Evolutionary conservation across 2,797 vertebrate species (phyloP).

Genomic region (Gallinago nigripennis): DNA sequence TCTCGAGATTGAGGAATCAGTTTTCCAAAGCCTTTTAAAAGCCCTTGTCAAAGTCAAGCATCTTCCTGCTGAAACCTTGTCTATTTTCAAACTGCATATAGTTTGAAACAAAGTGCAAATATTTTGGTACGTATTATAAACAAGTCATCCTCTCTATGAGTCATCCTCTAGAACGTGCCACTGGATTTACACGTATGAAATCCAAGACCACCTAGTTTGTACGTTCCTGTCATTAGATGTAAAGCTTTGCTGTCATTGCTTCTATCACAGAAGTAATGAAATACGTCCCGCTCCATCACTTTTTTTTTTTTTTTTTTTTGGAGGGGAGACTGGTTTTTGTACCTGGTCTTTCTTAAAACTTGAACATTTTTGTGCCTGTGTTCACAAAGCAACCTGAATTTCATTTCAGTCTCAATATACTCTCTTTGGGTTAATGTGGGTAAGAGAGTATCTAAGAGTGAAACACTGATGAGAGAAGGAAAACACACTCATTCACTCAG

Average conservation of each 20-base stretch:
- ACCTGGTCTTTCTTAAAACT: background rate
- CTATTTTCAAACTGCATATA: background rate
- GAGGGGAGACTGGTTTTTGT: fast-evolving
- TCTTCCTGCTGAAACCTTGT: background rate
- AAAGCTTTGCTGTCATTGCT: background rate
- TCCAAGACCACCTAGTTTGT: background rate
- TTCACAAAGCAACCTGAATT: background rate
- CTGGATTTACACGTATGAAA: background rate
- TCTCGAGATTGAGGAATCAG: background rate
- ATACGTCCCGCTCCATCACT: background rate
- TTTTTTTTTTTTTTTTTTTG: background rate
- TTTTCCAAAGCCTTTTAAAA: background rate
- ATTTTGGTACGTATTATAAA: background rate
- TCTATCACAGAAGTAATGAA: background rate
- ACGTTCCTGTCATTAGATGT: background rate
- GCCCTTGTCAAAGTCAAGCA: fast-evolving
- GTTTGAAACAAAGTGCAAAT: background rate
- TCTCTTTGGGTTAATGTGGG: background rate
- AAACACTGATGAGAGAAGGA: background rate
- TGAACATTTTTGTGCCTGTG: background rate
- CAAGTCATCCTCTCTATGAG: background rate
- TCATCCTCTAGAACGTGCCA: background rate
- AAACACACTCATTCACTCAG: fast-evolving
- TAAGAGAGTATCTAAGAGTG: background rate
- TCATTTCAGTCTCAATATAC: background rate